phyloP scores from a whole-genome alignment of 2,888 invertebrate species.

The Adineta ricciae region DNA sequence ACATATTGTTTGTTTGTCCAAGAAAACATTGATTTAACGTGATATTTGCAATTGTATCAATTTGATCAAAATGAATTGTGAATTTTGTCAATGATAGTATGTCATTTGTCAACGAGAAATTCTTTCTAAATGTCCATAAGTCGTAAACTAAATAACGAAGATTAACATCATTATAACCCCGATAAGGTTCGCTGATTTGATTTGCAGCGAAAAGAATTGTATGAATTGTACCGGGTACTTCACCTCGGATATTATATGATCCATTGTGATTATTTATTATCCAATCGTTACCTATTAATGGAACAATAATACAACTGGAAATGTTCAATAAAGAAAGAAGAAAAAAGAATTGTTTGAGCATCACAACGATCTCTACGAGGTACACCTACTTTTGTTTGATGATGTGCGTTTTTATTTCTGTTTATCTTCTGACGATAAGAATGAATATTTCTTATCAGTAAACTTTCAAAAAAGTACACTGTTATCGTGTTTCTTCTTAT shows the following conservation, averaged over 20 bases:
- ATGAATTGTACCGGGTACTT: neutral
- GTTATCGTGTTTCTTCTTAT: too few relatives aligned
- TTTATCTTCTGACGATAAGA: too few relatives aligned
- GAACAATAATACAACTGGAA: too few relatives aligned
- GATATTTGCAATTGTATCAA: constrained; percentile 36
- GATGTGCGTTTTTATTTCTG: too few relatives aligned
- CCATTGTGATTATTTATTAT: neutral
- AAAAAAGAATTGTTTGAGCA: too few relatives aligned
- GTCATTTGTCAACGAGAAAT: neutral
- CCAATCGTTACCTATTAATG: neutral
- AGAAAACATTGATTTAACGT: neutral
- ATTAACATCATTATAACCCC: neutral
- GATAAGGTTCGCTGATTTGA: neutral
- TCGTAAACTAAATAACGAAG: neutral
- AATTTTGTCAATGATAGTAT: neutral
- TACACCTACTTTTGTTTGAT: too few relatives aligned
- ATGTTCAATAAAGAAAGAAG: too few relatives aligned
- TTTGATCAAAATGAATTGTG: neutral
- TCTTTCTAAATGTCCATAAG: neutral
- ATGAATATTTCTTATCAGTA: too few relatives aligned
- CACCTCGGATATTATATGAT: neutral
- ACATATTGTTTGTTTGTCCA: constrained; percentile 20
- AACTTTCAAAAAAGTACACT: too few relatives aligned
- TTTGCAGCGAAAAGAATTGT: neutral
- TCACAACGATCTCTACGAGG: too few relatives aligned